A percentile compares a stretch with the other conserved stretches of the same genome.
Evolutionary conservation across 2,888 invertebrate genomes (phyloP).

Genomic region (Isotomurus palustris): DNA sequence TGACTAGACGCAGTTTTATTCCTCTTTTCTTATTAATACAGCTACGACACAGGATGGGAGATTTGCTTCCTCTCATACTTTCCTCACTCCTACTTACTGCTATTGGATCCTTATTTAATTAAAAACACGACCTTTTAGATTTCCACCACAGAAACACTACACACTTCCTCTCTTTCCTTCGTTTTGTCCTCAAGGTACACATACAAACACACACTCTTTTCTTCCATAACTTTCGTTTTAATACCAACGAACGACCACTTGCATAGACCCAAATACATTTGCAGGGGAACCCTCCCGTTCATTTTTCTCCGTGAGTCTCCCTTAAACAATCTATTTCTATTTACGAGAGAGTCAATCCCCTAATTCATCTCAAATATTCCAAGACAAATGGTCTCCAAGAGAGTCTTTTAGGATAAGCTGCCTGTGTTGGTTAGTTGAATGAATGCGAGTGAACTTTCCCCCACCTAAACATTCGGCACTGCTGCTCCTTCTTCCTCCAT

Average conservation of each 20-base stretch:
- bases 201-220: too few relatives aligned
- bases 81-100: conserved; percentile 10
- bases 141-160: too few relatives aligned
- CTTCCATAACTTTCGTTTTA: too few relatives aligned
- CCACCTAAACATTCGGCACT: too few relatives aligned
- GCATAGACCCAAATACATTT: too few relatives aligned
- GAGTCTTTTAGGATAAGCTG: conserved; percentile 14
- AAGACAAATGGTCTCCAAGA: conserved; percentile 10
- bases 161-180: conserved; percentile 3
- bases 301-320: not conserved
- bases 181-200: too few relatives aligned
- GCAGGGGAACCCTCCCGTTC: not conserved
- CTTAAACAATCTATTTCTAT: conserved; percentile 15
- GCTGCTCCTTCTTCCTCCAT: conserved; percentile 4
- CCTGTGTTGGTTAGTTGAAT: not conserved
- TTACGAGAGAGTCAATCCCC: conserved; percentile 11
- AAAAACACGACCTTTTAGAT: conserved; percentile 23
- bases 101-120: conserved; percentile 40
- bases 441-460: too few relatives aligned
- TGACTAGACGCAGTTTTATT: conserved; percentile 10
- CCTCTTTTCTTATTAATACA: conserved; percentile 1
- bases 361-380: conserved; percentile 17
- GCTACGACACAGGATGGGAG: not conserved
- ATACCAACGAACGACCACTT: not conserved
- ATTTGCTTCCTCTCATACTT: not conserved